Evolutionary conservation across 2,113 vertebrate species (phyloP).

Genomic region (Lathamus discolor): DNA sequence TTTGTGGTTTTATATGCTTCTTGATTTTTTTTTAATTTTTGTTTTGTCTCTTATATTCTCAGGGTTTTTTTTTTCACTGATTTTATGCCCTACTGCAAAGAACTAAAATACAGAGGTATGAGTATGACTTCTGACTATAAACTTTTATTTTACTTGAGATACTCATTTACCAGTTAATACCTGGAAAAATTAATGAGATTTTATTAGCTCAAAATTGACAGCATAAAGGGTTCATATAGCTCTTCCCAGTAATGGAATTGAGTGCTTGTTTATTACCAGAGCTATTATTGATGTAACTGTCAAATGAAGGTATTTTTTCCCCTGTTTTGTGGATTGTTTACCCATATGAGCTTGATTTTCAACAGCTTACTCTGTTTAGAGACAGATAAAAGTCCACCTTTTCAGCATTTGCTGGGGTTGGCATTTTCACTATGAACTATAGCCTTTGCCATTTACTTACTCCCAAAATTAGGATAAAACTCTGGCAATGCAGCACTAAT

Average conservation of each 20-base stretch:
- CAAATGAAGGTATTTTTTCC: accelerated
- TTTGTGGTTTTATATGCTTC: background rate
- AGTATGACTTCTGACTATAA: background rate
- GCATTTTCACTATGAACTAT: background rate
- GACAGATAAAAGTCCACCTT: background rate
- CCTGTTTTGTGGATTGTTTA: background rate
- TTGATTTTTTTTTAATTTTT: background rate
- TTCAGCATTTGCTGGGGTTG: background rate
- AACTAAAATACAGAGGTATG: background rate
- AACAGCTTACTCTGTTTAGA: background rate
- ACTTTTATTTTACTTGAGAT: background rate
- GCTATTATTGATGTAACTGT: background rate
- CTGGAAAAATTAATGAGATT: background rate
- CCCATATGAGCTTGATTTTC: background rate
- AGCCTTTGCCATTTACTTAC: background rate
- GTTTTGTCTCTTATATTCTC: background rate
- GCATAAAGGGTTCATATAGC: background rate
- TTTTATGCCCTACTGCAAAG: background rate
- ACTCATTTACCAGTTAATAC: background rate
- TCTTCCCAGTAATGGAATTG: background rate
- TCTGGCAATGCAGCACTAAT: background rate
- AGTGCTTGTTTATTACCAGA: background rate
- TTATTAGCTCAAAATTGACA: background rate
- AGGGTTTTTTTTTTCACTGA: background rate
- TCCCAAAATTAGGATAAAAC: background rate